Evolutionary conservation across 2,113 vertebrate species (phyloP), one percentile per base, ranked within the genome.

Genomic region (Macrotus californicus): DNA sequence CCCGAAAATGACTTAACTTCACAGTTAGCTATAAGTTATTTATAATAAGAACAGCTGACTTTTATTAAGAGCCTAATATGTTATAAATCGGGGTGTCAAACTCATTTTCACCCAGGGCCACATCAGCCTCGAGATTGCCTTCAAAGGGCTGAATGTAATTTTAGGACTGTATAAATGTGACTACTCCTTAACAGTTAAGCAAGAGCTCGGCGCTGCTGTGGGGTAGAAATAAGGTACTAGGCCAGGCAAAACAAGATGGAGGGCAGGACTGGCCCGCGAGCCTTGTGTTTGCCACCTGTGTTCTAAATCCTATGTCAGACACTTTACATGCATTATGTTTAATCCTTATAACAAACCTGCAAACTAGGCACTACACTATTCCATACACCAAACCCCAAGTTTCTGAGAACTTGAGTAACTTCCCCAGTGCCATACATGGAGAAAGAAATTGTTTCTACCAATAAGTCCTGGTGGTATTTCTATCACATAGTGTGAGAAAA

Each of bases 361-460:
- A 72, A 92, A 89, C 59, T 52, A 86, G 24, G 4, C 50, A 26
- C 75, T 66, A 14, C 7, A 83, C 29, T 81, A 4, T 89, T 91
- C 95, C 46, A 24, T 24, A 67, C 26, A 66, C 4, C 50, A 24
- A 96, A 84, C 21, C 21, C 21, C 7, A 89, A 64, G 21, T 50
- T 85, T 73, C 24, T 59, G n/a, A 73, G 36, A 96, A 69, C 21
- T 67, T 94, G 80, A 89, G 59, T 89, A 84, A 73, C 41, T 91
- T 94, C 4, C 73, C 36, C 3, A 54, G 56, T 83, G 61, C 89
- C n/a, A 24, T 73, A 56, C 9, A 39, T 22, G 24, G 22, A 94
- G 73, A 5, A 81, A 70, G 48, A 93, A 64, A 87, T 83, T 73
- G 7, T 94, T 92, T 92, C 85, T 52, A 67, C 59, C 81, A 92